Conservation (phyloP, 2,113 vertebrate genomes). For the Alligator mississippiensis region DNA sequence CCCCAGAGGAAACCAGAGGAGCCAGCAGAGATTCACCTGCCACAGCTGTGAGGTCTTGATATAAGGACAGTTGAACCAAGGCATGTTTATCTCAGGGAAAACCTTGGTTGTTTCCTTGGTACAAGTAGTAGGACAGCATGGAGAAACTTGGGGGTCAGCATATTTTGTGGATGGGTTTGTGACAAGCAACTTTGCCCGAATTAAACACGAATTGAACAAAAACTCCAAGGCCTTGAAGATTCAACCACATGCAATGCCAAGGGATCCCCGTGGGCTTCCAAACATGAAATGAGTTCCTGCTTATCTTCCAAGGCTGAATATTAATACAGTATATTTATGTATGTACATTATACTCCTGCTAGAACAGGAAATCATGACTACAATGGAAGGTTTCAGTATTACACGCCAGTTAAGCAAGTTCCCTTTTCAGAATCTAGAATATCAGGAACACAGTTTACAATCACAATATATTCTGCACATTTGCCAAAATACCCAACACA, state of each 20-base stretch:
- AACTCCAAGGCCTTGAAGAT: neutral
- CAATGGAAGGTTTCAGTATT: neutral
- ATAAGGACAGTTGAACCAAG: no score
- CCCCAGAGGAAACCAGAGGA: no score
- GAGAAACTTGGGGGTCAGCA: no score
- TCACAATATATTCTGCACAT: constrained; percentile 6
- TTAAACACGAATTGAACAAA: neutral
- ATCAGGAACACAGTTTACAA: neutral
- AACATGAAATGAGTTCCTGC: neutral
- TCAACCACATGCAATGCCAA: neutral
- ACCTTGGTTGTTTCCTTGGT: no score
- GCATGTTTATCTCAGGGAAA: no score
- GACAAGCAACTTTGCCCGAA: neutral
- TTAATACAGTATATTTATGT: fast-evolving
- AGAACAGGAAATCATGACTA: neutral
- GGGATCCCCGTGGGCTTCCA: neutral
- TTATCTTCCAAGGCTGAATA: neutral
- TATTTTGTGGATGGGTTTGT: neutral
- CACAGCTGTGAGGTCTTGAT: no score
- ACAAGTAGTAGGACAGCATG: no score
- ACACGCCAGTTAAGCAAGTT: neutral
- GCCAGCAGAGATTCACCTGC: no score
- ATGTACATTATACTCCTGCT: neutral
- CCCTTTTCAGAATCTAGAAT: neutral
- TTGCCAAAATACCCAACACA: neutral